A percentile compares a stretch with the other conserved stretches of the same genome.
Evolutionary conservation across 2,888 invertebrate genomes (phyloP).

Genomic region (Drosophila meridionalis): DNA sequence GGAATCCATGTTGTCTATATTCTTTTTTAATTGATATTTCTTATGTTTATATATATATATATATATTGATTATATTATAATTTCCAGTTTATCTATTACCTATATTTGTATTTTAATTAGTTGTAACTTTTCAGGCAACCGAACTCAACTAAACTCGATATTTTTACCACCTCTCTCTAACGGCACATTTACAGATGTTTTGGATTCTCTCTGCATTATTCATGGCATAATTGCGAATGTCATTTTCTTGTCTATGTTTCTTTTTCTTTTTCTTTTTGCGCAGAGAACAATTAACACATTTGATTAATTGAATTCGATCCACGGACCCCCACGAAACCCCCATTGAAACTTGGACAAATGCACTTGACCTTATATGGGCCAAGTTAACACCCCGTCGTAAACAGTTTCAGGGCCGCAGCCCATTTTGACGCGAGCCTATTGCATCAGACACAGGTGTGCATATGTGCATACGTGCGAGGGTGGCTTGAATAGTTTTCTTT

Average conservation of each 20-base stretch:
- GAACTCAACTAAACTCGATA: background rate
- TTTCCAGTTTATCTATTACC: background rate
- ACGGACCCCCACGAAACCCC: background rate
- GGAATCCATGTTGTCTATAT: slow-evolving; percentile 26
- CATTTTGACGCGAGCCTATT: slow-evolving; percentile 31
- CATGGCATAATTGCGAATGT: background rate
- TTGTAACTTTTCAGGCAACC: background rate
- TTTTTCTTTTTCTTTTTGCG: background rate
- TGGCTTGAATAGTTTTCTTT: background rate
- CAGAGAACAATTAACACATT: slow-evolving; percentile 13
- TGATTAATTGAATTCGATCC: background rate
- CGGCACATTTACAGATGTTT: background rate
- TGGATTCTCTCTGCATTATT: background rate
- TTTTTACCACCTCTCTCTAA: background rate
- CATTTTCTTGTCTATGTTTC: background rate
- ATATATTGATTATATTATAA: background rate
- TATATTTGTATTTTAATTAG: background rate
- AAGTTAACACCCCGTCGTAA: slow-evolving; percentile 37
- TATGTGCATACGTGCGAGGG: background rate
- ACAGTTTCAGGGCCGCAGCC: slow-evolving; percentile 48
- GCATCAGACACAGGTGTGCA: slow-evolving; percentile 21
- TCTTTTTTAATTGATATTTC: background rate
- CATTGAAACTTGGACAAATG: slow-evolving; percentile 1
- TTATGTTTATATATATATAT: background rate
- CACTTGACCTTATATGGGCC: slow-evolving; percentile 15